These are phyloP conservation scores for Sebastes jordani DNA, from an alignment of 2,797 vertebrate genomes.

Conservation along the genomic window DNA sequence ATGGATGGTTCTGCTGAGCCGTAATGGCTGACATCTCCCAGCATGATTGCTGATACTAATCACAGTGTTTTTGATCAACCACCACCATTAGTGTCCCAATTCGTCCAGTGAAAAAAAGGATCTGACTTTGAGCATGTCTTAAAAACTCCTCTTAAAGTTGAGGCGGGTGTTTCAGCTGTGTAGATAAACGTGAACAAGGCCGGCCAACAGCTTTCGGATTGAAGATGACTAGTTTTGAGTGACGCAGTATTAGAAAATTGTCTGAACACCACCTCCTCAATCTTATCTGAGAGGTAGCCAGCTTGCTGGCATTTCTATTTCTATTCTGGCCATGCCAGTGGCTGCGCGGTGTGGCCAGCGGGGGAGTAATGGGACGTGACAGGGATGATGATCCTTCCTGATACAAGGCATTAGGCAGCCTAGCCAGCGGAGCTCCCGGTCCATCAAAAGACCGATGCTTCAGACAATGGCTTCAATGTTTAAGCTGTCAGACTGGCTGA, in stretches of 20 bases:
- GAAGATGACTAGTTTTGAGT: constrained; percentile 30
- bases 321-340: constrained; percentile 52
- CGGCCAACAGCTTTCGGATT: constrained; percentile 5
- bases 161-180: background rate
- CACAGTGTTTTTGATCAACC: constrained; percentile 47
- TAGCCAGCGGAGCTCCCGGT: constrained; percentile 49
- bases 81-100: constrained; percentile 48
- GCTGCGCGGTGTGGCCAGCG: constrained; percentile 30
- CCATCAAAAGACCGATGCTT: constrained; percentile 56
- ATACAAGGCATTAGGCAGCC: constrained; percentile 72
- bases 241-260: constrained; percentile 10
- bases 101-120: constrained; percentile 41
- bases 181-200: constrained; percentile 27
- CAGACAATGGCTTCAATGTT: constrained; percentile 71
- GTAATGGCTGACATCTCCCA: constrained; percentile 43
- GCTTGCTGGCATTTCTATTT: constrained; percentile 42
- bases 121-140: constrained; percentile 19
- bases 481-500: constrained; percentile 50
- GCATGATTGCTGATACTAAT: constrained; percentile 47
- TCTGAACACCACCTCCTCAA: constrained; percentile 22
- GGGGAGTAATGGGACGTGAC: constrained; percentile 76
- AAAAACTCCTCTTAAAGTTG: constrained; percentile 28
- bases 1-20: constrained; percentile 39
- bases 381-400: constrained; percentile 70
- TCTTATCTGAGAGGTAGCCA: constrained; percentile 38